phyloP scores from a whole-genome alignment of 2,113 vertebrate genomes.

The Felis chaus region DNA sequence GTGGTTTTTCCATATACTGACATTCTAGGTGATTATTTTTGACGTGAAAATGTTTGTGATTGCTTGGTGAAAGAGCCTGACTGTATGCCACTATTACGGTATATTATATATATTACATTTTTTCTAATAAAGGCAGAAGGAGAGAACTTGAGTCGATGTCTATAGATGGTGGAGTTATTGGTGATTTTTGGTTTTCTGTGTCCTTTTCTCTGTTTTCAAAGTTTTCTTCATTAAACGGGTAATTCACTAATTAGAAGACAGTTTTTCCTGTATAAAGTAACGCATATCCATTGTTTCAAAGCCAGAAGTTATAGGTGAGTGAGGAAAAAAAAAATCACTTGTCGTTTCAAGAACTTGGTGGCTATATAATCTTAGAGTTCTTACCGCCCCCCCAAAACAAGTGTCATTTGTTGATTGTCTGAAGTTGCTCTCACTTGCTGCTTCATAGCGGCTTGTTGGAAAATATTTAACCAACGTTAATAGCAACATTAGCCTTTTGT shows the following conservation, averaged over 20 bases:
- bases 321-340: background rate
- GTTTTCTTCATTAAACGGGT: background rate
- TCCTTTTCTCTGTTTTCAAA: background rate
- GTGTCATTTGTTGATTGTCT: background rate
- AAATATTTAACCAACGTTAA: background rate
- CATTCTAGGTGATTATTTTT: background rate
- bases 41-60: background rate
- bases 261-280: background rate
- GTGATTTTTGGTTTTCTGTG: background rate
- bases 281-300: background rate
- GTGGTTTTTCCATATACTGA: background rate
- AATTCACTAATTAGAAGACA: background rate
- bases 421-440: background rate
- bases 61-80: background rate
- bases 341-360: background rate
- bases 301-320: background rate
- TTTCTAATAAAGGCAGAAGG: background rate
- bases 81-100: background rate
- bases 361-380: accelerated
- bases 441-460: background rate
- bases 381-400: background rate
- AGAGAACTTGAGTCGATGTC: background rate
- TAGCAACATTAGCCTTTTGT: background rate
- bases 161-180: background rate
- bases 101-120: background rate